phyloP scores from a whole-genome alignment of 2,888 invertebrate genomes.

The Micoletzkya japonica region DNA sequence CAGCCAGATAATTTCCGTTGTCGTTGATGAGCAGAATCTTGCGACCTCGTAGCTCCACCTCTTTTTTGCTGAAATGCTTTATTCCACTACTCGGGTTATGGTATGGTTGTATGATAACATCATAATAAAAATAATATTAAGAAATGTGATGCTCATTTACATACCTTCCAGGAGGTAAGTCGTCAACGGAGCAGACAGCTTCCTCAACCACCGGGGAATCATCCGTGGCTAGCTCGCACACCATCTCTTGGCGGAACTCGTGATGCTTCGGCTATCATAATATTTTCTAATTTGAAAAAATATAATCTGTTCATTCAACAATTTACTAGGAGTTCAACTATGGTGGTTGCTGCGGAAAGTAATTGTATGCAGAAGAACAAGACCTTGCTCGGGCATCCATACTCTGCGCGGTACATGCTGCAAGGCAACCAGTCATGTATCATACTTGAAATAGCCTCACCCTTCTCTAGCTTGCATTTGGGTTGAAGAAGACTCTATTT shows the following conservation, averaged over 20 bases:
- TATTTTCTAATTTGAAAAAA: too few species aligned
- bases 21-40: slow-evolving; percentile 80
- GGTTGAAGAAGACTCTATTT: too few species aligned
- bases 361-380: too few species aligned
- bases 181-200: slow-evolving; percentile 36
- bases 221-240: slow-evolving; percentile 31
- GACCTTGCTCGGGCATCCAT: too few species aligned
- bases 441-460: too few species aligned
- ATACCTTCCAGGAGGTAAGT: slow-evolving; percentile 46
- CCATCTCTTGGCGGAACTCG: slow-evolving; percentile 10
- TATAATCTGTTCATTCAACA: too few species aligned
- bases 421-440: too few species aligned
- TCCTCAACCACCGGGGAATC: slow-evolving; percentile 44
- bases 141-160: slow-evolving; percentile 2
- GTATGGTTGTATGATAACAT: neutral
- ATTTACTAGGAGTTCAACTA: too few species aligned
- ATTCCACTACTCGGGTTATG: neutral
- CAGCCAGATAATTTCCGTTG: slow-evolving; percentile 76
- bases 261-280: neutral
- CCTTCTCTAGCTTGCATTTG: too few species aligned
- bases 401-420: too few species aligned
- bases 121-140: neutral
- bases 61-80: slow-evolving; percentile 4
- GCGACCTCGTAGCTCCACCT: slow-evolving; percentile 19
- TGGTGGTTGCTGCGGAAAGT: too few species aligned